A percentile compares a stretch with the other conserved stretches of the same genome.
phyloP scores from a whole-genome alignment of 2,888 invertebrate species.

The Tuta absoluta region DNA sequence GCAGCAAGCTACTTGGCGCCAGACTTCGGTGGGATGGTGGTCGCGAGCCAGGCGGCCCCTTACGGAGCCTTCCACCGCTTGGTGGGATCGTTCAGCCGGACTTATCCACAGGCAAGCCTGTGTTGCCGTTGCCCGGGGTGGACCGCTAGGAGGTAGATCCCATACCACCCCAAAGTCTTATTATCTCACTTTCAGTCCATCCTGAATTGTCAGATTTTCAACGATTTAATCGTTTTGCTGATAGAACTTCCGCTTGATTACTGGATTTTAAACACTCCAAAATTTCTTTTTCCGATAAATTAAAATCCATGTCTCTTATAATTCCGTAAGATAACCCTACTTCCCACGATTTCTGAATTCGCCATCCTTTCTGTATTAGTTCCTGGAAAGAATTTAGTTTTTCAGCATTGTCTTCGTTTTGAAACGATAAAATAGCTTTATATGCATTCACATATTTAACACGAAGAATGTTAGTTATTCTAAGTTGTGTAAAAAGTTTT shows the following conservation, averaged over 20 bases:
- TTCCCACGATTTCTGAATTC: constrained; percentile 3
- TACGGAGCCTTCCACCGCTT: no score
- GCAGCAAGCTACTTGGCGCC: no score
- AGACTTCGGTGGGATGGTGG: no score
- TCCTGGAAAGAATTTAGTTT: background rate
- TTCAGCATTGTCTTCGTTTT: background rate
- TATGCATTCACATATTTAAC: background rate
- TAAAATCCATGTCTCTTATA: background rate
- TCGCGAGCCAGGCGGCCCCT: no score
- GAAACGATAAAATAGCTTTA: background rate
- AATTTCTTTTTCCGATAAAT: background rate
- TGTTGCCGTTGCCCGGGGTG: no score
- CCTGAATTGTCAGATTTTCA: background rate
- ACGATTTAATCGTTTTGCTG: background rate
- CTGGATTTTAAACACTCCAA: background rate
- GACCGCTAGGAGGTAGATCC: no score
- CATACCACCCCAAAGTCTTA: no score
- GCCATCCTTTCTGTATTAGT: background rate
- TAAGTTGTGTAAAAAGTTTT: background rate
- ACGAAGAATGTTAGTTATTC: background rate
- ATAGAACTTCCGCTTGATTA: background rate
- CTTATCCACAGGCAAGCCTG: no score
- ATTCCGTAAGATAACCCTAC: background rate
- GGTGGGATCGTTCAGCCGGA: no score
- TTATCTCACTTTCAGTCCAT: background rate